A percentile compares a stretch with the other conserved stretches of the same genome.
phyloP scores from a whole-genome alignment of 2,888 invertebrate species.

The Cabera pusaria region DNA sequence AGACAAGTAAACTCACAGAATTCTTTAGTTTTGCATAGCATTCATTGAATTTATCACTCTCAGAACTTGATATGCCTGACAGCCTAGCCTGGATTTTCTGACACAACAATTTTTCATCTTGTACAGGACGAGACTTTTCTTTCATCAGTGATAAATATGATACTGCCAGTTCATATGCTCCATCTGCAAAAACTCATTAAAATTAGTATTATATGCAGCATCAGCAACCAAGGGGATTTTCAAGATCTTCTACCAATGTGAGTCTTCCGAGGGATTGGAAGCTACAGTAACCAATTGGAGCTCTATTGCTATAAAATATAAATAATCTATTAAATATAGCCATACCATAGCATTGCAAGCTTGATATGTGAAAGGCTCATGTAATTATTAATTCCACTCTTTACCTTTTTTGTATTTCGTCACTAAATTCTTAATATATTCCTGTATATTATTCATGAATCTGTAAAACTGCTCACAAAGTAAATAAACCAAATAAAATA shows the following conservation, averaged over 20 bases:
- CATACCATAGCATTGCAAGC: too few relatives aligned
- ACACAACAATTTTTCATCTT: constrained; percentile 68
- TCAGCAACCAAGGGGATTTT: too few relatives aligned
- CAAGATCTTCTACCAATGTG: too few relatives aligned
- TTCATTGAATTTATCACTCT: constrained; percentile 75
- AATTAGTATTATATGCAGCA: too few relatives aligned
- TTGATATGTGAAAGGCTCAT: too few relatives aligned
- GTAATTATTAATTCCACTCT: too few relatives aligned
- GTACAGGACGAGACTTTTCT: constrained; percentile 49
- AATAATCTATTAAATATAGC: too few relatives aligned
- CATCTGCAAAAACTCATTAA: constrained; percentile 57
- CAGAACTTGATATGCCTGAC: constrained; percentile 50
- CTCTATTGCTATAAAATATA: too few relatives aligned
- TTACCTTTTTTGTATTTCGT: constrained; percentile 40
- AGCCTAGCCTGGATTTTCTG: constrained; percentile 68
- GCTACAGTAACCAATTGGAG: too few relatives aligned
- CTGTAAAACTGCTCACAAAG: constrained; percentile 12
- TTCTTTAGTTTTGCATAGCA: constrained; percentile 69
- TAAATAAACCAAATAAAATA: constrained; percentile 20
- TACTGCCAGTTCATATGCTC: constrained; percentile 72
- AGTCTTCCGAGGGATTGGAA: too few relatives aligned
- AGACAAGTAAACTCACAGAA: constrained; percentile 58
- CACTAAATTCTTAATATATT: constrained; percentile 47
- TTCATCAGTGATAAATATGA: constrained; percentile 68
- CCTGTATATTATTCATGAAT: constrained; percentile 56